A percentile compares a stretch with the other conserved stretches of the same genome.
These are phyloP conservation scores for Phylloscopus trochiloides DNA, from an alignment of 2,113 vertebrate species.

Conservation along the genomic window DNA sequence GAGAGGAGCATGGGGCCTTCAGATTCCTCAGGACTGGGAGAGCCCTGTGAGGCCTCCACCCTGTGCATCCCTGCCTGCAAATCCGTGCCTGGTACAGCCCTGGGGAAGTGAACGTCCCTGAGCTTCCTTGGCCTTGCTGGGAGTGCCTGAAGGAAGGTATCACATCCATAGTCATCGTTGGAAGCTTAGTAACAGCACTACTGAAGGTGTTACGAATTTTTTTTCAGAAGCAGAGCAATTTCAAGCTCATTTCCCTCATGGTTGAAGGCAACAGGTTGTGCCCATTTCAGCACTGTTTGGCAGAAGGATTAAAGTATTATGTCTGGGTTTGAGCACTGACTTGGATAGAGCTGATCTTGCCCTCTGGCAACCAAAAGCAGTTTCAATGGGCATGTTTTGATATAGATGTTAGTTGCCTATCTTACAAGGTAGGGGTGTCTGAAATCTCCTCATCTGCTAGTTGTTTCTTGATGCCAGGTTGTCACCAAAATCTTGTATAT, in stretches of 20 bases:
- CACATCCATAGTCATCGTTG: background rate
- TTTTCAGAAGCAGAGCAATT: background rate
- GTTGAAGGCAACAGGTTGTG: background rate
- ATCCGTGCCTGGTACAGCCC: background rate
- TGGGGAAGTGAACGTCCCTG: background rate
- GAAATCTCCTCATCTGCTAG: background rate
- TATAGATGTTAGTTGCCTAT: background rate
- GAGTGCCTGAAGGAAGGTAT: background rate
- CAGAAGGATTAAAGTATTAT: background rate
- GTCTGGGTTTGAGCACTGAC: background rate
- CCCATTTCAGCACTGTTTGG: background rate
- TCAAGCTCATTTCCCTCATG: background rate
- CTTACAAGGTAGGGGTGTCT: background rate
- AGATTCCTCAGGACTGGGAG: background rate
- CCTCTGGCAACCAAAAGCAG: background rate
- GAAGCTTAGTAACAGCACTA: background rate
- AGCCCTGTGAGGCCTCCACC: background rate
- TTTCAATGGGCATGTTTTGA: background rate
- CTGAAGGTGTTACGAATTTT: background rate
- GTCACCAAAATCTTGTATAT: background rate
- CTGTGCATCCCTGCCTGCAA: rapidly evolving
- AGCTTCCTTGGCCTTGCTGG: background rate
- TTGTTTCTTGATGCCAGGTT: background rate
- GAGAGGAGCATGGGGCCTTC: rapidly evolving
- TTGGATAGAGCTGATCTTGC: background rate